Evolutionary conservation across 1,140 invertebrate genomes (phyloP), one percentile per base, ranked within the genome.

Genomic region (Apis dorsata): DNA sequence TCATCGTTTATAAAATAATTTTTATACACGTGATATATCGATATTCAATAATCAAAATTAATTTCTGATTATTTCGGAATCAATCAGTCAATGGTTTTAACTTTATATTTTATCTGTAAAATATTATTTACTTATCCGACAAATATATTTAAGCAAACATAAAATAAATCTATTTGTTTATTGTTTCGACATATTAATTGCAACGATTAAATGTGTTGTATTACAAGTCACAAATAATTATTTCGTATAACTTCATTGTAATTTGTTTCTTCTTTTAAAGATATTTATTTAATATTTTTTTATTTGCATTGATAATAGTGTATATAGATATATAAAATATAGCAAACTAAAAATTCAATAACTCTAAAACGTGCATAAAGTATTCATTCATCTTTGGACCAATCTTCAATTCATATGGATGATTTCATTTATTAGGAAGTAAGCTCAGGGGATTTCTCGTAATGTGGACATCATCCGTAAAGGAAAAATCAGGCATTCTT

Each of bases 401-500:
- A 12, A 51, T 53, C 24, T 76, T 34, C 9, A n/a, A 11, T 63
- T 44, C 17, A 1, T n/a, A 10, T 19, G 15, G 13, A 44, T 44
- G 72, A 11, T 60, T 44, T 53, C 8, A 12, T 74, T 74, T 10
- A 17, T 44, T 44, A 4, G 28, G 34, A n/a, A 2, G 49, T 55
- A 49, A 17, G 34, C 44, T 60, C 51, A 59, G 12, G 19, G 9
- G 15, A 63, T 15, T 12, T 13, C n/a, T 28, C 0, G 24, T 24
- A 24, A 24, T 24, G 24, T 63, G 53, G 24, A 24, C 13, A 12
- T 83, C 34, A 2, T 83, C 55, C 19, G 51, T 72, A 63, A 86
- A 80, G 28, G 68, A 77, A 57, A 84, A 77, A n/a, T 84, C 81
- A 8, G 81, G 24, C 8, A 63, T 73, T 34, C 77, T 83, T 86